phyloP scores from a whole-genome alignment of 1,140 invertebrate species.

The Heterodera carotae region DNA sequence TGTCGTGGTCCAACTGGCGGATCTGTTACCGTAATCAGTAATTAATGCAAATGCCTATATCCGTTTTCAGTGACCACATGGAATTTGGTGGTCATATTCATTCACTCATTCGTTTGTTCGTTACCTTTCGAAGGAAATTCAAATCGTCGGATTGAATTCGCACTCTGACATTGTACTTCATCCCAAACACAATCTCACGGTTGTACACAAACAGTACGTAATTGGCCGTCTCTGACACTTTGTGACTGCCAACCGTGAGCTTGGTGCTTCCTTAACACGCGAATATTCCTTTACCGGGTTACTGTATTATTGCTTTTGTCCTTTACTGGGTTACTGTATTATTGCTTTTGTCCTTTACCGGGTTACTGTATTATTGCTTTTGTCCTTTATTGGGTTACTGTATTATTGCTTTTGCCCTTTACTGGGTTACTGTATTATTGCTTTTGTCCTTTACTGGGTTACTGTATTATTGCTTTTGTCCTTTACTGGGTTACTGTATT shows the following conservation, averaged over 20 bases:
- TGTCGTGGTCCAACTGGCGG: constrained; percentile 59
- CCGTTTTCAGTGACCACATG: too few species aligned
- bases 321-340: too few species aligned
- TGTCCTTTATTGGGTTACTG: too few species aligned
- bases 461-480: constrained; percentile 2
- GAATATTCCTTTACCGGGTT: too few species aligned
- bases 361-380: constrained; percentile 29
- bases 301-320: too few species aligned
- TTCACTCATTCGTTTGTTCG: background rate
- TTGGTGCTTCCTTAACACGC: constrained; percentile 18
- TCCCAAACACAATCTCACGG: constrained; percentile 47
- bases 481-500: too few species aligned
- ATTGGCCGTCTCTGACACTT: constrained; percentile 49
- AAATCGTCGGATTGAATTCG: constrained; percentile 41
- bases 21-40: constrained; percentile 39
- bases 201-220: constrained; percentile 54
- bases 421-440: too few species aligned
- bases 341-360: too few species aligned
- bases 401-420: too few species aligned
- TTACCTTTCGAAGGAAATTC: constrained; percentile 40
- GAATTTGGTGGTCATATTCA: too few species aligned
- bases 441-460: too few species aligned
- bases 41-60: too few species aligned
- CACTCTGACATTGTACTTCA: constrained; percentile 36
- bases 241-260: constrained; percentile 42